A percentile compares a stretch with the other conserved stretches of the same genome.
These are phyloP conservation scores for Hippocampus comes DNA, from an alignment of 2,113 vertebrate genomes.

Conservation along the genomic window DNA sequence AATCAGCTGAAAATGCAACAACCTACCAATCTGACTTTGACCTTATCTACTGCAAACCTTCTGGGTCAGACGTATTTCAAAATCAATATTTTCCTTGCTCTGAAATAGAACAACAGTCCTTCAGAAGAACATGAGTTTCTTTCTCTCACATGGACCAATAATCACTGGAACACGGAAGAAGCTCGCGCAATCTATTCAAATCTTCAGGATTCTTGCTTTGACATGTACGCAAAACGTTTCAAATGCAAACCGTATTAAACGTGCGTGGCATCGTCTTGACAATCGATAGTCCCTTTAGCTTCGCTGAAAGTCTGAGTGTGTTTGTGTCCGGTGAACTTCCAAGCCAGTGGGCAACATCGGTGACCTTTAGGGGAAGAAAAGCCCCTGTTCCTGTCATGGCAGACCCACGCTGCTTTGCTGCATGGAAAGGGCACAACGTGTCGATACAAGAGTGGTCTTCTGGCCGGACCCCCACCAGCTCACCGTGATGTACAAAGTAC, in stretches of 20 bases:
- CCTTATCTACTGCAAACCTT: not conserved
- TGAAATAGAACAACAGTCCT: not conserved
- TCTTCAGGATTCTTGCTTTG: not conserved
- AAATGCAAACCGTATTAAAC: not conserved
- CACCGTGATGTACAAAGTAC: conserved; percentile 44
- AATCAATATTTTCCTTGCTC: not conserved
- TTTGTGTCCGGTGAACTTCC: conserved; percentile 16
- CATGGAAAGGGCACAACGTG: conserved; percentile 68
- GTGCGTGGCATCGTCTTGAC: not conserved
- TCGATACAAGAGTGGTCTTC: conserved; percentile 66
- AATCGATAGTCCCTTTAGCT: not conserved
- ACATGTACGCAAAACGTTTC: not conserved
- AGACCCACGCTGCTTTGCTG: conserved; percentile 57
- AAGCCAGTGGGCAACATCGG: conserved; percentile 55
- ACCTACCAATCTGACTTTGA: not conserved
- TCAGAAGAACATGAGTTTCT: not conserved
- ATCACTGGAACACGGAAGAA: not conserved
- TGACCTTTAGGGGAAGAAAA: conserved; percentile 71
- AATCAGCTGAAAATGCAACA: too few species aligned
- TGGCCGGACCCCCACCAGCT: conserved; percentile 53
- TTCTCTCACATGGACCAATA: not conserved
- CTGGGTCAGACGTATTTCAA: not conserved
- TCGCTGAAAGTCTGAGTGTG: not conserved
- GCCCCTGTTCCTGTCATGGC: conserved; percentile 54
- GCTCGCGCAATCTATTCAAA: not conserved